Conservation (phyloP, 2,888 invertebrate species). For the Ormyrus labotus region DNA sequence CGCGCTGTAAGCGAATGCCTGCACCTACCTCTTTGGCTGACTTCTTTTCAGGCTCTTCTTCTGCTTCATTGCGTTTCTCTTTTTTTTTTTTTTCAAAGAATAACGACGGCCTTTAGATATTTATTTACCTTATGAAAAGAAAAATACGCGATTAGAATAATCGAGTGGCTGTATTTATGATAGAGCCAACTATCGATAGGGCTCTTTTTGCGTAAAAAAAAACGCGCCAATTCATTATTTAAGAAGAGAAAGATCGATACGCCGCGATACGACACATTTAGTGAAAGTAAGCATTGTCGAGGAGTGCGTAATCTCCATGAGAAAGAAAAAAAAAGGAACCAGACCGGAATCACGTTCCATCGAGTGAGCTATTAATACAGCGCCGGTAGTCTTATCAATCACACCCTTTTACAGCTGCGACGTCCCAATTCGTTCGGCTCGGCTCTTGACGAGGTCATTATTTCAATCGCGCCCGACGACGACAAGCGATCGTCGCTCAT, state of each 20-base stretch:
- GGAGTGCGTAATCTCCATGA: no score
- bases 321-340: slow-evolving; percentile 4
- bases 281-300: no score
- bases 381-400: slow-evolving; percentile 46
- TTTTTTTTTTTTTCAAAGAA: neutral
- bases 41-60: neutral
- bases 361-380: slow-evolving; percentile 21
- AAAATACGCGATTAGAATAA: no score
- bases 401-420: slow-evolving; percentile 27
- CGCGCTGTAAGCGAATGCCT: neutral
- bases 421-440: slow-evolving; percentile 31
- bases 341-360: neutral
- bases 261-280: no score
- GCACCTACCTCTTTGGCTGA: neutral
- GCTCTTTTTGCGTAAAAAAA: no score
- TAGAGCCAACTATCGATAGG: no score
- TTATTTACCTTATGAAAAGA: no score
- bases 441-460: slow-evolving; percentile 30
- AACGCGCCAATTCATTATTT: no score
- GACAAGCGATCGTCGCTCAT: slow-evolving; percentile 37
- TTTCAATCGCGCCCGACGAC: slow-evolving; percentile 39
- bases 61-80: neutral
- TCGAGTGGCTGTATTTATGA: no score
- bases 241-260: no score
- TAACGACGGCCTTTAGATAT: no score